These are phyloP conservation scores for Chloroceryle amazona DNA, from an alignment of 2,797 vertebrate species.

Conservation along the genomic window DNA sequence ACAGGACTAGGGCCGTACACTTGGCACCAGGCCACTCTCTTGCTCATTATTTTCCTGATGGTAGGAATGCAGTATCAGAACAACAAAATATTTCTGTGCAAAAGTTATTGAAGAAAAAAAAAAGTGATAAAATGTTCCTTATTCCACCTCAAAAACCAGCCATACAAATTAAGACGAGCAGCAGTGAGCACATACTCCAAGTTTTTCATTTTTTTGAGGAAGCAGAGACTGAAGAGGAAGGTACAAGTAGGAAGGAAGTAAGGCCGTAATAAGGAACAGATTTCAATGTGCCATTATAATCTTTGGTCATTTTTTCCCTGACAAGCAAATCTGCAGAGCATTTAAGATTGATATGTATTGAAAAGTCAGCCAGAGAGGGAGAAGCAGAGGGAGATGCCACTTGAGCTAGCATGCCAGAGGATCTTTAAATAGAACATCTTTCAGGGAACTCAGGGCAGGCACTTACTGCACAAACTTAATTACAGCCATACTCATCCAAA, in stretches of 20 bases:
- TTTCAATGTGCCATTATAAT: not conserved
- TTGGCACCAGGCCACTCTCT: not conserved
- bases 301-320: not conserved
- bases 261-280: not conserved
- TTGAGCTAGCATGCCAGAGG: constrained; percentile 58
- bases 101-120: not conserved
- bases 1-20: rapidly evolving
- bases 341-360: constrained; percentile 53
- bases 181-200: not conserved
- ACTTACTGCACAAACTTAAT: constrained; percentile 5
- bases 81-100: not conserved
- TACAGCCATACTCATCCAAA: not conserved
- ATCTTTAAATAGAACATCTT: constrained; percentile 75
- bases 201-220: not conserved
- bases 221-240: not conserved
- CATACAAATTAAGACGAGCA: not conserved
- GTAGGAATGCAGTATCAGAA: not conserved
- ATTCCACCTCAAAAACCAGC: not conserved
- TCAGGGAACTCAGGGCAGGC: constrained; percentile 15
- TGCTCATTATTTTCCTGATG: rapidly evolving
- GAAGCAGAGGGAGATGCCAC: constrained; percentile 52
- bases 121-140: not conserved
- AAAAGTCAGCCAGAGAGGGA: constrained; percentile 27
- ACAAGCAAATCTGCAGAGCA: constrained; percentile 35
- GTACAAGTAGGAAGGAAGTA: not conserved